Conservation (phyloP, 2,113 vertebrate genomes). For the Alouatta palliata region DNA sequence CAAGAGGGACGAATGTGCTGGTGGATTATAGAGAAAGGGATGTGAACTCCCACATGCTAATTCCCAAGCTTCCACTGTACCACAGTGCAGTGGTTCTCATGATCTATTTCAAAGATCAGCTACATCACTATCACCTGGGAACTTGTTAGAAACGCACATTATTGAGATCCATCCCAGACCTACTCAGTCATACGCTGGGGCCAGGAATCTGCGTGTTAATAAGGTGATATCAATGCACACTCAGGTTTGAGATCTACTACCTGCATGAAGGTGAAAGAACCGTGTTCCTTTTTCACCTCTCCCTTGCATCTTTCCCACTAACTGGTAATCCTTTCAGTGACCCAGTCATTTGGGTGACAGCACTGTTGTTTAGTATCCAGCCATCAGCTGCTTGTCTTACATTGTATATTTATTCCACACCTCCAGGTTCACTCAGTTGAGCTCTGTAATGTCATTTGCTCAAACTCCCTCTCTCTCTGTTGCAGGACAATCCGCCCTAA, state of each 20-base stretch:
- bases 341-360: background rate
- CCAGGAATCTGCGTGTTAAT: background rate
- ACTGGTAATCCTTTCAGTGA: background rate
- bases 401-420: rapidly evolving
- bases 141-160: background rate
- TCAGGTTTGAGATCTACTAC: background rate
- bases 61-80: background rate
- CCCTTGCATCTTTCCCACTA: background rate
- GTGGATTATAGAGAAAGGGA: background rate
- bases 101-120: background rate
- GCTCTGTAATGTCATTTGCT: background rate
- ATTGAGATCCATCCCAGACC: background rate
- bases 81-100: background rate
- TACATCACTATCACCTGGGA: background rate
- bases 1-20: background rate
- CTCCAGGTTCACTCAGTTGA: background rate
- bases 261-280: background rate
- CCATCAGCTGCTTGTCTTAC: background rate
- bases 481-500: conserved; percentile 97
- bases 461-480: conserved; percentile 44
- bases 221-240: background rate
- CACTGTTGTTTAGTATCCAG: background rate
- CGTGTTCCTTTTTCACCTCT: background rate
- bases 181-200: background rate
- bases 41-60: background rate